These are phyloP conservation scores for Choloepus didactylus DNA, from an alignment of 2,797 vertebrate genomes.

Conservation along the genomic window DNA sequence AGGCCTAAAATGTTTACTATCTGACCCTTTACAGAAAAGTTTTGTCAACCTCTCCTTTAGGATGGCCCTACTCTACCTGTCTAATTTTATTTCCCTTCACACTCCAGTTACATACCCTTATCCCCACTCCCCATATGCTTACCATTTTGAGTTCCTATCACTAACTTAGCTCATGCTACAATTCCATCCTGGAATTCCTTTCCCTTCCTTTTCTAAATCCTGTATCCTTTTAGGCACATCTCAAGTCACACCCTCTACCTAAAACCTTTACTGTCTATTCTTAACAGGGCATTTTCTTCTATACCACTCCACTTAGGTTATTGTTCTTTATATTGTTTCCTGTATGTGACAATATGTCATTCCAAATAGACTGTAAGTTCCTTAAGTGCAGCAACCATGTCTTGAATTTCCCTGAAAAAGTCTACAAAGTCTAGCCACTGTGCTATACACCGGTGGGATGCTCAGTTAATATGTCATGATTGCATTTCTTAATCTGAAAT, in stretches of 20 bases:
- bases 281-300: slow-evolving; percentile 30
- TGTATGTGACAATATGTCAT: slow-evolving; percentile 5
- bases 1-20: slow-evolving; percentile 15
- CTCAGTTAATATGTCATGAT: slow-evolving; percentile 6
- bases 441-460: background rate
- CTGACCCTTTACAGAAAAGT: slow-evolving; percentile 46
- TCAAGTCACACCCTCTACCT: slow-evolving; percentile 23
- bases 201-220: background rate
- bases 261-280: slow-evolving; percentile 32
- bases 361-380: slow-evolving; percentile 46
- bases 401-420: slow-evolving; percentile 59
- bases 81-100: slow-evolving; percentile 34
- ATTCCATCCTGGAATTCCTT: slow-evolving; percentile 22
- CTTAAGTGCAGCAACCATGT: slow-evolving; percentile 40
- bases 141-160: slow-evolving; percentile 41
- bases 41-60: background rate
- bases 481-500: slow-evolving; percentile 51
- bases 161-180: background rate
- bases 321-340: slow-evolving; percentile 44
- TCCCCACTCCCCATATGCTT: background rate
- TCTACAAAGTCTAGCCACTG: slow-evolving; percentile 38
- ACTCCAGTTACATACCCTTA: background rate
- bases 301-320: background rate
- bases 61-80: background rate
- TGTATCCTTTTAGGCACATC: slow-evolving; percentile 16